phyloP scores from a whole-genome alignment of 2,888 invertebrate genomes.

The Ypsolopha scabrella region DNA sequence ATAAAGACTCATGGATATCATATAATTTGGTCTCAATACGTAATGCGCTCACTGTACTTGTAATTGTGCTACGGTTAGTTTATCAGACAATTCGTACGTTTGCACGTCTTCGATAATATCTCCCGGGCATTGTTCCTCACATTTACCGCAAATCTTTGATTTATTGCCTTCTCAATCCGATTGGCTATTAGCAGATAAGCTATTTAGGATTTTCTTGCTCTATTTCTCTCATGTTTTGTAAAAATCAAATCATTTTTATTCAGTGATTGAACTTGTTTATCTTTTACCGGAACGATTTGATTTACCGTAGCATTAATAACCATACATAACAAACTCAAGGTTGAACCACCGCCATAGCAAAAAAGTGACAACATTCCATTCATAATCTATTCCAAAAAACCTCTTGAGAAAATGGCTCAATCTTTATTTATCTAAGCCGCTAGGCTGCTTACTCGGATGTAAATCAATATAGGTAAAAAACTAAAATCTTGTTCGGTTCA shows the following conservation, averaged over 20 bases:
- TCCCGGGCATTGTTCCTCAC: slow-evolving; percentile 28
- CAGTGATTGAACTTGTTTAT: too few species aligned
- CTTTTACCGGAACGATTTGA: too few species aligned
- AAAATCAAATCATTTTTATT: too few species aligned
- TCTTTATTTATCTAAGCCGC: too few species aligned
- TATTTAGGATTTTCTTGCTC: slow-evolving; percentile 28
- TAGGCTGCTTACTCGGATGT: slow-evolving; percentile 11
- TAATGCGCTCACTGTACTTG: neutral
- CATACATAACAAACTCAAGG: too few species aligned
- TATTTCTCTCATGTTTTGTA: slow-evolving; percentile 16
- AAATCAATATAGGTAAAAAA: slow-evolving; percentile 28
- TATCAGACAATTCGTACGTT: slow-evolving; percentile 25
- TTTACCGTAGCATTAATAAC: too few species aligned
- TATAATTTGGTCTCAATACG: too few species aligned
- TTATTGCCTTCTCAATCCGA: slow-evolving; percentile 27
- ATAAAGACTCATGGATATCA: too few species aligned
- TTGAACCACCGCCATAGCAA: too few species aligned
- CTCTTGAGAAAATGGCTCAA: too few species aligned
- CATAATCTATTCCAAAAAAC: too few species aligned
- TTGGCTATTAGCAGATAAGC: slow-evolving; percentile 23
- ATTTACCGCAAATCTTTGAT: slow-evolving; percentile 31
- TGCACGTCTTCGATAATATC: slow-evolving; percentile 33
- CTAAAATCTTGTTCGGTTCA: slow-evolving; percentile 25
- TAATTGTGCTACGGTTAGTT: slow-evolving; percentile 10
- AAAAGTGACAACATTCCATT: too few species aligned